Evolutionary conservation across 2,113 vertebrate species (phyloP), one percentile per base, ranked within the genome.

Genomic region (Cichladusa arquata): DNA sequence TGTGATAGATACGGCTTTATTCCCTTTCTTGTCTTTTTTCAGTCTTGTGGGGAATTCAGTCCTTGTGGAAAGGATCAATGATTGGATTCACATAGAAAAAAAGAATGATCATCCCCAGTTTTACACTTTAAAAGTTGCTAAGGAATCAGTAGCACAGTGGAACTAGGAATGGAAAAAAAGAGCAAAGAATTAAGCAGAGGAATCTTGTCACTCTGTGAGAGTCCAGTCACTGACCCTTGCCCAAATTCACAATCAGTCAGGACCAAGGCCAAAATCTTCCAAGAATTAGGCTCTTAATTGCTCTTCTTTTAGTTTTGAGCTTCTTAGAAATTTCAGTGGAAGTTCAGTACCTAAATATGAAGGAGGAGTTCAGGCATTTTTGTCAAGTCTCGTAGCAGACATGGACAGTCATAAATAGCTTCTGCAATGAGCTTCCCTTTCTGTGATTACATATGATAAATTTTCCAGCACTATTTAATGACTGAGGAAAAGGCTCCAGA

Each of bases 311-410:
- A 28, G 14, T 74, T 74, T 67, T 36, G 56, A n/a, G 31, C 47
- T 85, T 57, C 26, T 11, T 72, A 16, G 0, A 45, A 31, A 56
- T 78, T 71, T 54, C 47, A 40, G 33, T 78, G 18, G 0, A 67
- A 71, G 14, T 86, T 95, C 51, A 51, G 22, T 38, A 38, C 23
- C 54, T 86, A 58, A 64, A 44, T 20, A 72, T 16, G n/a, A 64
- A 19, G 23, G 50, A 79, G 53, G 45, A 85, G 36, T 81, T 71
- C 47, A 84, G 74, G 36, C 88, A 14, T 71, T 94, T 94, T 47
- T 76, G 14, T 56, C 31, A 67, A 67, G 26, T 73, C 47, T 56
- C 51, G 29, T 53, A 91, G 44, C 65, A 79, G 53, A 44, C 57
- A 45, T 0, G 0, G 14, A 6, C 5, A 26, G 48, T 79, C 57